Conservation (phyloP, 2,797 vertebrate genomes). For the Diceros bicornis region DNA sequence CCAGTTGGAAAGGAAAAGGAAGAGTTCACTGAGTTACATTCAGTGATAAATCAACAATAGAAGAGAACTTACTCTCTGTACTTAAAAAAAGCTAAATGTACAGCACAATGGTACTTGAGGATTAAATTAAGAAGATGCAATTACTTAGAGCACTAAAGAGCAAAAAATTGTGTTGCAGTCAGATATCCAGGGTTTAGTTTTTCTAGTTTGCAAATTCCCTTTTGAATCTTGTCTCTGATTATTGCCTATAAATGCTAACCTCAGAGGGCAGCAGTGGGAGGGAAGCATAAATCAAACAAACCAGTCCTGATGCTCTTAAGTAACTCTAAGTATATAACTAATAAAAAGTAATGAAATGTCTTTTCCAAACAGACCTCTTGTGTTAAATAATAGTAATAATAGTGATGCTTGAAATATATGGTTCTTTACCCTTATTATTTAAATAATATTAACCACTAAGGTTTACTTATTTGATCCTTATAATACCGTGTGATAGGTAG, state of each 20-base stretch:
- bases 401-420: background rate
- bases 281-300: background rate
- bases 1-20: background rate
- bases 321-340: background rate
- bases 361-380: background rate
- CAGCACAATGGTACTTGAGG: background rate
- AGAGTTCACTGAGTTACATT: background rate
- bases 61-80: background rate
- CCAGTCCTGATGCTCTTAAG: background rate
- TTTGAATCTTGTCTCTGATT: conserved; percentile 1
- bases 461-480: conserved; percentile 13
- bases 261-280: background rate
- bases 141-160: background rate
- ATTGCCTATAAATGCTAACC: background rate
- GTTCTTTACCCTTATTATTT: background rate
- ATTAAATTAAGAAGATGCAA: background rate
- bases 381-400: conserved; percentile 1
- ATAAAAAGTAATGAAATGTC: background rate
- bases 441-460: background rate
- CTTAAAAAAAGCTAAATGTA: conserved; percentile 15
- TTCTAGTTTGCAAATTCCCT: background rate
- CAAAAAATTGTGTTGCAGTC: background rate
- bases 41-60: background rate
- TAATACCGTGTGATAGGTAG: background rate
- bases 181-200: background rate